Base-by-base conservation (phyloP, 2,113 vertebrate species). In the Sarotherodon lohbergeri region DNA sequence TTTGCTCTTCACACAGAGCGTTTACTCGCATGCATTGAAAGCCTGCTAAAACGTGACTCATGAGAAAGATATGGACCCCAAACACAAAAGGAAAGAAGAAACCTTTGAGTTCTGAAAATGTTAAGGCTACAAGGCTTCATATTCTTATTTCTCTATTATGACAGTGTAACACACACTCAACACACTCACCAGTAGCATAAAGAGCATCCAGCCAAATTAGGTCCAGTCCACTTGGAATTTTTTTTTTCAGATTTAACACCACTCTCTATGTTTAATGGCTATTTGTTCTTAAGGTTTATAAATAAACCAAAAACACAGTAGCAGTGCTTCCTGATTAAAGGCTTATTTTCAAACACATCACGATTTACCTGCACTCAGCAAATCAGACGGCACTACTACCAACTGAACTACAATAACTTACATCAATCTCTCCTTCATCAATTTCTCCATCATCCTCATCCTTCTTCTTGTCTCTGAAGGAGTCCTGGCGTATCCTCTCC, bases 361-460 rank as follows among this genome's bases (percentile, higher is more conserved):
- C 3, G 2, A 24, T 34, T 54, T 10, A 54, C 43, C 9, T 78
- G 17, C 16, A 78, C 27, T 78, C 46, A 54, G 43, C 59, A 27
- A 73, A 55, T 43, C 39, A 84, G 9, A 16, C 29, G 7, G 29
- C 32, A 56, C 79, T 57, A 32, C 61, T 22, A 19, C n/a, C 24
- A 32, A 32, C 5, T 50, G 46, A 48, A 86, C 39, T 7, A 73
- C 3, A 11, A 82, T 54, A 82, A 98, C 98, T 99, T 95, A 99
- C 99, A 14, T 99, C 98, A 22, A 99, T 99, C 92, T 99, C 99
- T 82, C 99, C 99, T 41, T 99, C 99, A 12, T 99, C 99, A 0
- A 99, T 98, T 86, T 99, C 99, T 39, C 98, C 99, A 6, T 99
- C 98, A 1, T 99, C 99, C 0, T 99, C 98, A 3, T 99, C 99